Evolutionary conservation across 2,113 vertebrate species (phyloP).

Genomic region (Erythrolamprus reginae): DNA sequence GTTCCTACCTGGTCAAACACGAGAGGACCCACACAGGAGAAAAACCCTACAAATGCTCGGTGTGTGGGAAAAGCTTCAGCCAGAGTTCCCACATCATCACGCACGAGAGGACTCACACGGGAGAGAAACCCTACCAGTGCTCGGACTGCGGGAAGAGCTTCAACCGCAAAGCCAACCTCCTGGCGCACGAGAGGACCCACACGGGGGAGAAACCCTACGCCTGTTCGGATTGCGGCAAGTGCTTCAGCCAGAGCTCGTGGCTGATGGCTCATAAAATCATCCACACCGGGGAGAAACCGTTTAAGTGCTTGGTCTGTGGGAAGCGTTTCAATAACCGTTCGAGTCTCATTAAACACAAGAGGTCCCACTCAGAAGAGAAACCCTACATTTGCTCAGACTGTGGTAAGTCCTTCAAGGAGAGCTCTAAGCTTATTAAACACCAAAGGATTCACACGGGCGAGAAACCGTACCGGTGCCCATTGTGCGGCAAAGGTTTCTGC

Average conservation of each 20-base stretch:
- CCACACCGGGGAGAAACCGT: neutral
- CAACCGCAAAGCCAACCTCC: neutral
- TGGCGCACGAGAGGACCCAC: neutral
- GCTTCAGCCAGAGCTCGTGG: constrained; percentile 52
- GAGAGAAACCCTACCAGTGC: neutral
- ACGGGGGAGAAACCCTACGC: constrained; percentile 35
- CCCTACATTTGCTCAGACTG: neutral
- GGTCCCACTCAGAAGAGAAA: neutral
- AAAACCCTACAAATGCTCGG: neutral
- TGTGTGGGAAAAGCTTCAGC: neutral
- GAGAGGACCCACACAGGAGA: constrained; percentile 50
- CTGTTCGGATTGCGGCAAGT: constrained; percentile 53
- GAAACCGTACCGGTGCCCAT: constrained; percentile 25
- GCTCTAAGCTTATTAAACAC: constrained; percentile 22
- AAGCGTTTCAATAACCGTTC: constrained; percentile 24
- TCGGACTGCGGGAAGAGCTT: neutral
- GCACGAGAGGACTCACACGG: neutral
- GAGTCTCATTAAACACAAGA: constrained; percentile 29
- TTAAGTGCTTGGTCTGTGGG: constrained; percentile 6
- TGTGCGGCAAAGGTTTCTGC: constrained; percentile 44
- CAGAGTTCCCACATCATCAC: neutral
- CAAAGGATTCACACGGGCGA: constrained; percentile 23
- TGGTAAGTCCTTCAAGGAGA: constrained; percentile 15
- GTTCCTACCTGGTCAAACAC: constrained; percentile 46
- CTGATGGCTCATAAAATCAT: constrained; percentile 44